Base-by-base conservation (phyloP, 2,113 vertebrate genomes). In the Pomatorhinus ruficollis region DNA sequence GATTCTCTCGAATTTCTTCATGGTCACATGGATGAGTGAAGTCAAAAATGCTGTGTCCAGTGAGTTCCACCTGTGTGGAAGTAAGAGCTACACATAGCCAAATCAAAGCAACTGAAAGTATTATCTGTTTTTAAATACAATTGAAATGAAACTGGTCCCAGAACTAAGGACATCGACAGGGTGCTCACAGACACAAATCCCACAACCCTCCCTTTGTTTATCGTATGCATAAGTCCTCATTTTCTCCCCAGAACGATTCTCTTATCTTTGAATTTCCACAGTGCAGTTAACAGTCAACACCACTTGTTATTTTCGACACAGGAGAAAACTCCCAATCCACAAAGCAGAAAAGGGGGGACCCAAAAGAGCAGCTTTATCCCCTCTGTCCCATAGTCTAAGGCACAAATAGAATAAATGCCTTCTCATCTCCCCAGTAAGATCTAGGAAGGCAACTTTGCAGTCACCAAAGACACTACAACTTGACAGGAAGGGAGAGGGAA, bases 11-110 rank as follows among this genome's bases (percentile, higher is more conserved):
- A 88, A 99, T 99, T 97, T 99, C 99, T 92, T 99, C 98, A 4
- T 99, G 99, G 96, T 99, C 99, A 95, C 99, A 99, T 37, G 99
- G 99, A 64, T 99, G 99, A 90, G 98, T 98, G 76, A 99, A 99
- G 94, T 99, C 99, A 95, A 99, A 99, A 96, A 99, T 98, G 79
- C 99, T 99, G 96, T 99, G 99, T 96, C 99, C 99, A 93, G 98
- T 99, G 91, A 99, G 96, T 89, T 99, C 99, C 84, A 99, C 98
- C 99, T 99, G 97, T 86, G 89, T 71, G 70, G 87, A 57, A 97
- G 87, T 22, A 90, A 95, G 77, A 88, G 56, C 10, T 57, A 50
- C 3, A 60, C 35, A 93, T 84, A 94, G 42, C 16, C 37, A 92
- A 90, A 83, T 56, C 63, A 70, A 40, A 88, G 39, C 35, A 94